Percentiles rank a stretch among this genome's conserved stretches.
Conservation (phyloP, 2,113 vertebrate species). For the Natator depressus region DNA sequence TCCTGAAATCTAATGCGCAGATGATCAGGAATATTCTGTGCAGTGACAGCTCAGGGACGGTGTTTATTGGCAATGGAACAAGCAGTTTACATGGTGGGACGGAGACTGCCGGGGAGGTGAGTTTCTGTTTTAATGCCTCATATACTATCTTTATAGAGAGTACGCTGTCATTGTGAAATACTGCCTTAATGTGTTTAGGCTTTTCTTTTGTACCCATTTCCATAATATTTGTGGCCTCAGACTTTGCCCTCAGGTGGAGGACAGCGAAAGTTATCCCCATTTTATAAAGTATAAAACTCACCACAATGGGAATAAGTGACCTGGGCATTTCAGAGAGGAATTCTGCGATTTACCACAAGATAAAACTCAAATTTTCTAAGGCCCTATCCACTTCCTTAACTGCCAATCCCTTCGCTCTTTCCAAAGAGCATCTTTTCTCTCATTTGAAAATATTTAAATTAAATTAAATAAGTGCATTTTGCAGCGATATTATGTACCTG, state of each 20-base stretch:
- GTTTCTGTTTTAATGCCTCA: not conserved
- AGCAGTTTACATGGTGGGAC: not conserved
- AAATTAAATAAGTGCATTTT: not conserved
- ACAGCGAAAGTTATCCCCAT: not conserved
- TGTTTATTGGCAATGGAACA: conserved; percentile 13
- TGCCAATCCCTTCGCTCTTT: not conserved
- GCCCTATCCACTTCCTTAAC: not conserved
- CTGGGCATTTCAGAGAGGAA: not conserved
- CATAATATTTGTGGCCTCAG: not conserved
- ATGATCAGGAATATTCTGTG: conserved; percentile 36
- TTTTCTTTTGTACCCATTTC: not conserved
- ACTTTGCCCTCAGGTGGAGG: not conserved
- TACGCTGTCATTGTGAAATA: not conserved
- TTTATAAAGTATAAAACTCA: not conserved
- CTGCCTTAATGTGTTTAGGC: not conserved
- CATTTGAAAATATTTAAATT: not conserved
- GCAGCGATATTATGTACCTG: not conserved
- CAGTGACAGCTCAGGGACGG: conserved; percentile 17
- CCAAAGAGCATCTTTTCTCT: not conserved
- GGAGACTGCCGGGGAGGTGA: not conserved
- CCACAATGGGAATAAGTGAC: not conserved
- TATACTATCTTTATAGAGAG: not conserved
- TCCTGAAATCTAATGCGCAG: conserved; percentile 21
- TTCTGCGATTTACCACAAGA: not conserved
- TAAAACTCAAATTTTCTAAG: not conserved